Evolutionary conservation across 2,113 vertebrate genomes (phyloP).

Genomic region (Entomyzon cyanotis): DNA sequence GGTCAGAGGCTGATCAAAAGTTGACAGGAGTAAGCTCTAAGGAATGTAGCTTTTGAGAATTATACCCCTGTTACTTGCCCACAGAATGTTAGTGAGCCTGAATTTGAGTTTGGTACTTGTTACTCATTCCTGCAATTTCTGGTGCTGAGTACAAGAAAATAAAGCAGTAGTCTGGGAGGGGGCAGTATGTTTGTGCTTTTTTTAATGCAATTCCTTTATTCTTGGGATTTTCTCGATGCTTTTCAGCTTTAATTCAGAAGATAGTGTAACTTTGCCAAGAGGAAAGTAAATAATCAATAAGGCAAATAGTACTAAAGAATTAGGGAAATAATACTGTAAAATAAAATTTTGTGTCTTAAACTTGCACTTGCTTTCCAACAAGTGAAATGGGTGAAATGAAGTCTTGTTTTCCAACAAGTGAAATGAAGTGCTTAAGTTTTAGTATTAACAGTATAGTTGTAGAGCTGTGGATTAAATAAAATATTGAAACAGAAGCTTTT

Average conservation of each 20-base stretch:
- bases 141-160: neutral
- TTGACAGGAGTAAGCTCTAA: neutral
- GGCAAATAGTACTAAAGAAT: neutral
- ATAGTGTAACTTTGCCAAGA: neutral
- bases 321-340: neutral
- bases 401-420: neutral
- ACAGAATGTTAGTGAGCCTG: neutral
- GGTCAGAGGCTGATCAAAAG: neutral
- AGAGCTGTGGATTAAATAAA: neutral
- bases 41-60: neutral
- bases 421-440: neutral
- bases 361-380: neutral
- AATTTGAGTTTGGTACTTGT: neutral
- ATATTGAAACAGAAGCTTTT: neutral
- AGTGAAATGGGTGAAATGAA: neutral
- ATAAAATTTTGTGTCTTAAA: neutral
- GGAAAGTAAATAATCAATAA: neutral
- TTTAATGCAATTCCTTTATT: neutral
- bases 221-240: neutral
- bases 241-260: neutral
- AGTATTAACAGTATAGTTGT: neutral
- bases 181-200: neutral
- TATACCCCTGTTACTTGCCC: neutral
- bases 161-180: neutral
- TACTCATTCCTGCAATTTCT: neutral